Evolutionary conservation across 2,888 invertebrate genomes (phyloP), one percentile per base, ranked within the genome.

Genomic region (Limnephilus lunatus): DNA sequence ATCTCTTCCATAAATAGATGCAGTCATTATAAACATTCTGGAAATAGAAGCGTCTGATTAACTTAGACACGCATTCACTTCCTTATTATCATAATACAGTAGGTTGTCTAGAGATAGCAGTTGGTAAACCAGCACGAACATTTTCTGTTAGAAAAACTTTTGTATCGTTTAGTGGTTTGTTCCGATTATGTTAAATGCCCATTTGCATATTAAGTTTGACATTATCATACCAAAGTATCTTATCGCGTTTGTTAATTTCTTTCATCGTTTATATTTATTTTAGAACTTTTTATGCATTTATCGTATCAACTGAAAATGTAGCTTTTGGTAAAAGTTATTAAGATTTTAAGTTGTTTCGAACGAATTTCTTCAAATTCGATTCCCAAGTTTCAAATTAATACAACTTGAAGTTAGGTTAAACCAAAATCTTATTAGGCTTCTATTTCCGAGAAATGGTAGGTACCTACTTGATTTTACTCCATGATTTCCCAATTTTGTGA

Each of bases 271-370:
- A 68, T 25, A 68, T 68, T 68, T 25, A 9, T 19, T 68, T 5
- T 68, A 25, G 2, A 68, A 68, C 68, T 83, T 83, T 83, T 83
- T 35, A 83, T 83, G 35, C 32, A 83, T 83, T 35, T 35, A 32
- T 31, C 83, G 35, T 25, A 25, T 83, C 19, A 83, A 35, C 83
- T 39, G 25, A 11, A 83, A 11, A 35, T 35, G 39, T 83, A 39
- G 83, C 83, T 35, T 35, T 35, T 9, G 32, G 0, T 35, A 19
- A 35, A 35, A 19, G 35, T 83, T 83, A 39, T 83, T 35, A n/a
- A 83, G 31, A 32, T 83, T 83, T 83, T 83, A 35, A 83, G 83
- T 83, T 83, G 83, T 83, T 83, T 35, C 83, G 68, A 7, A 68
- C 68, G 68, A n/a, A n/a, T 68, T 68, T 25, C 68, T 68, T 25